Percentiles rank a stretch among this genome's conserved stretches.
Evolutionary conservation across 2,113 vertebrate species (phyloP).

Genomic region (Ascaphus truei): DNA sequence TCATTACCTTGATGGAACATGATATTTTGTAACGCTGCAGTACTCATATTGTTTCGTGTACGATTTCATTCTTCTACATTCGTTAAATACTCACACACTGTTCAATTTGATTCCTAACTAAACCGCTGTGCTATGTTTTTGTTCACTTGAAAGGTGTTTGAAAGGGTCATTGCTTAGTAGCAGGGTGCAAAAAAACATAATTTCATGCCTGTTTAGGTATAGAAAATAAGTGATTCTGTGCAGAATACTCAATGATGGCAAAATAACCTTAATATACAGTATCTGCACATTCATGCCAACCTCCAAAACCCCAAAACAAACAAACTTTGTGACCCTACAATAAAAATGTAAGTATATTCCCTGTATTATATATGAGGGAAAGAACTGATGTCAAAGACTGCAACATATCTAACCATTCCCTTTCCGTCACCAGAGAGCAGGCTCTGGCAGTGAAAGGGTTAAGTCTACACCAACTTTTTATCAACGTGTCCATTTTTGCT

Average conservation of each 20-base stretch:
- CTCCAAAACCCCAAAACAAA: too few relatives aligned
- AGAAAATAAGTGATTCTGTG: not conserved
- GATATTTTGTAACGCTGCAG: not conserved
- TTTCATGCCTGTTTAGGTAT: not conserved
- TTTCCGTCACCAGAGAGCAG: too few relatives aligned
- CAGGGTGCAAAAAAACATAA: not conserved
- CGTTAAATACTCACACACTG: not conserved
- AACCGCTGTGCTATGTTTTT: not conserved
- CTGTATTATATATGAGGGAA: too few relatives aligned
- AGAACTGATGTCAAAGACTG: too few relatives aligned
- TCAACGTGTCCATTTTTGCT: too few relatives aligned
- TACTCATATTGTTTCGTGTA: not conserved
- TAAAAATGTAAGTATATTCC: too few relatives aligned
- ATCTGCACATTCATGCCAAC: too few relatives aligned
- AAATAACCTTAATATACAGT: not conserved
- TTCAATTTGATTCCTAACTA: not conserved
- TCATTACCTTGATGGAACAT: not conserved
- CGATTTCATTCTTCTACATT: not conserved
- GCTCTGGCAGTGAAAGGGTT: too few relatives aligned
- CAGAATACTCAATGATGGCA: not conserved
- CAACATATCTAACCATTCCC: too few relatives aligned
- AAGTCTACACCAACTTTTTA: too few relatives aligned
- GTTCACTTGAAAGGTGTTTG: not conserved
- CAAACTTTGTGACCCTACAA: too few relatives aligned
- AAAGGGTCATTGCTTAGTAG: not conserved